phyloP scores from a whole-genome alignment of 2,888 invertebrate species.

The Crepidodera aurea region DNA sequence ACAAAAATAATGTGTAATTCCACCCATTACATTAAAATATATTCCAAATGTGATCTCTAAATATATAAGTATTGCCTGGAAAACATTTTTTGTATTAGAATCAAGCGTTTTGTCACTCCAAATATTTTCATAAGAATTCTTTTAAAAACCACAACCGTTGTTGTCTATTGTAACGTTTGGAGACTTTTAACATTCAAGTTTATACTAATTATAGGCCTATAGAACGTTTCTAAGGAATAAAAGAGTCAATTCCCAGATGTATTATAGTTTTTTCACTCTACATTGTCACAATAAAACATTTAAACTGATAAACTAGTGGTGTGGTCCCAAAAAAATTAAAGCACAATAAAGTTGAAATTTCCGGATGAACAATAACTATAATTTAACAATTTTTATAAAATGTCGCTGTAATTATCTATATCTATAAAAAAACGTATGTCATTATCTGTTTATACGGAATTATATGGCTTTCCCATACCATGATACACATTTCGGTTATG shows the following conservation, averaged over 20 bases:
- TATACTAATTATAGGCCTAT: background rate
- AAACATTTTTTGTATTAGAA: too few species aligned
- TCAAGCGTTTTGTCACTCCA: too few species aligned
- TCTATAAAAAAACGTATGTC: slow-evolving; percentile 22
- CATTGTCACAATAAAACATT: background rate
- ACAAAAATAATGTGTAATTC: too few species aligned
- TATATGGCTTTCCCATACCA: slow-evolving; percentile 25
- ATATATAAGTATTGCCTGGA: too few species aligned
- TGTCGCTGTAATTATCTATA: too few species aligned
- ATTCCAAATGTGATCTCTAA: too few species aligned
- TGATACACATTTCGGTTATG: background rate
- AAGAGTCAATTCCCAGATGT: background rate
- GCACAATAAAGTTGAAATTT: background rate
- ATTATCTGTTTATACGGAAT: slow-evolving; percentile 27
- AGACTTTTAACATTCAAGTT: background rate
- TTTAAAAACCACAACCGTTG: background rate
- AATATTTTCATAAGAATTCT: too few species aligned
- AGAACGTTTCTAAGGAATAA: background rate
- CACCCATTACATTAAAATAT: too few species aligned
- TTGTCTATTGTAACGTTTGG: background rate
- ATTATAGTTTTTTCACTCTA: background rate
- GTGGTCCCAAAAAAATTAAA: background rate
- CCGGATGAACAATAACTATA: slow-evolving; percentile 22
- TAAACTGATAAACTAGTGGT: background rate
- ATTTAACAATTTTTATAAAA: slow-evolving; percentile 17